Percentiles rank a stretch among this genome's conserved stretches.
Conservation (phyloP, 2,113 vertebrate genomes). For the Lasiurus cinereus region DNA sequence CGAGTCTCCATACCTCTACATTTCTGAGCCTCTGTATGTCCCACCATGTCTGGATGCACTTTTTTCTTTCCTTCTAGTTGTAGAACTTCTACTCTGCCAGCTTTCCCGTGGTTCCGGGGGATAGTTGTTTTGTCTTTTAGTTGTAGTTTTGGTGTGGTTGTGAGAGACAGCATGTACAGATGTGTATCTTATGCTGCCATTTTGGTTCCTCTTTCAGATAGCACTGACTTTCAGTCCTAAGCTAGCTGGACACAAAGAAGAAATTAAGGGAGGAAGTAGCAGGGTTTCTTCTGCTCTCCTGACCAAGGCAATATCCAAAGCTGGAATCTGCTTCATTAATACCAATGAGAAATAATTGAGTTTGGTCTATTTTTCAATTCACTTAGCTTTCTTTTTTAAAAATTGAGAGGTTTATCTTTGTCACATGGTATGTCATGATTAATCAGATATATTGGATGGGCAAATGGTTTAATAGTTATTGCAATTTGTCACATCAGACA, state of each 20-base stretch:
- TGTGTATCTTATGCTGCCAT: too few species aligned
- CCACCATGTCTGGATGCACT: too few species aligned
- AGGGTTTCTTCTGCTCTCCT: not conserved
- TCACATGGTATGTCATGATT: slow-evolving; percentile 78
- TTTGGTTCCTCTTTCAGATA: not conserved
- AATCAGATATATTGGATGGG: slow-evolving; percentile 79
- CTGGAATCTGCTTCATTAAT: slow-evolving; percentile 65
- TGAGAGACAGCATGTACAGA: too few species aligned
- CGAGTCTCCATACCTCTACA: too few species aligned
- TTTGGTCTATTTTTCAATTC: slow-evolving; percentile 73
- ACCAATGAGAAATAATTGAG: slow-evolving; percentile 60
- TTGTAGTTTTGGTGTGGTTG: too few species aligned
- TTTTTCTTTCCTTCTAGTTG: too few species aligned
- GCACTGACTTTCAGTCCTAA: not conserved
- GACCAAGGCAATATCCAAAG: not conserved
- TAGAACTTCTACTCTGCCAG: too few species aligned
- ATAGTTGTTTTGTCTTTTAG: too few species aligned
- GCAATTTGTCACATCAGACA: slow-evolving; percentile 79
- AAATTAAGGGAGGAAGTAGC: not conserved
- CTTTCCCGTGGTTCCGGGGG: too few species aligned
- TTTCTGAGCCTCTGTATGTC: too few species aligned
- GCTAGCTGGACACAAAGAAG: not conserved
- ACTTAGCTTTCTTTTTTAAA: slow-evolving; percentile 73
- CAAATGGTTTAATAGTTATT: slow-evolving; percentile 82
- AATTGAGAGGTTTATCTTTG: slow-evolving; percentile 78